Evolutionary conservation across 2,888 invertebrate genomes (phyloP), one percentile per base, ranked within the genome.

Genomic region (Zaprionus lineosus): DNA sequence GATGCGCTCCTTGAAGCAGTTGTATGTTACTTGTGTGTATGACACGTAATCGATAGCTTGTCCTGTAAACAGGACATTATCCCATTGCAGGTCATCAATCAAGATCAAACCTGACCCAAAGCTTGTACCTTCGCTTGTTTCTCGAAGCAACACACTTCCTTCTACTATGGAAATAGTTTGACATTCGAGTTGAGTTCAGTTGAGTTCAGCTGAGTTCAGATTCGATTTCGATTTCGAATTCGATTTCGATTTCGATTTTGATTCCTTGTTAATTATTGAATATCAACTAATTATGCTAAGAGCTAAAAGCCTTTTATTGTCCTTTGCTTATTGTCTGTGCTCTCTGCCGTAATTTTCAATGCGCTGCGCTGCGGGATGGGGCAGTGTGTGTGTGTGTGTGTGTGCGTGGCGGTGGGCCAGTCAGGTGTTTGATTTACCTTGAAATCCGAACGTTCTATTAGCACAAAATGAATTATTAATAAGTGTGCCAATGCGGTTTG

Each of bases 401-500:
- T 33, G 52, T 47, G n/a, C n/a, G n/a, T n/a, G n/a, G n/a, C n/a
- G n/a, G n/a, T n/a, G n/a, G n/a, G n/a, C n/a, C n/a, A n/a, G n/a
- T n/a, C n/a, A 19, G 34, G 46, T 37, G 40, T 26, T 18, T 53
- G 62, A 41, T 57, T 46, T 58, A 48, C 53, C 64, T 61, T 50
- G 63, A 74, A 61, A 74, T 58, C 59, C 55, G 55, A 63, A 57
- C 75, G 67, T 82, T 74, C 57, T 84, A 84, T 82, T 82, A 70
- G 65, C 58, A 61, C 67, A 63, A 60, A 84, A 74, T 85, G 68
- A 85, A 81, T 81, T 85, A 81, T 85, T 85, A 81, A 81, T 77
- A 74, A 70, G 61, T 56, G 52, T 83, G 67, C 67, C 74, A 66
- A 59, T 68, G 73, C 18, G 67, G 67, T 36, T 41, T 51, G 40